phyloP scores from a whole-genome alignment of 2,888 invertebrate species.

The Dastarcus helophoroides region DNA sequence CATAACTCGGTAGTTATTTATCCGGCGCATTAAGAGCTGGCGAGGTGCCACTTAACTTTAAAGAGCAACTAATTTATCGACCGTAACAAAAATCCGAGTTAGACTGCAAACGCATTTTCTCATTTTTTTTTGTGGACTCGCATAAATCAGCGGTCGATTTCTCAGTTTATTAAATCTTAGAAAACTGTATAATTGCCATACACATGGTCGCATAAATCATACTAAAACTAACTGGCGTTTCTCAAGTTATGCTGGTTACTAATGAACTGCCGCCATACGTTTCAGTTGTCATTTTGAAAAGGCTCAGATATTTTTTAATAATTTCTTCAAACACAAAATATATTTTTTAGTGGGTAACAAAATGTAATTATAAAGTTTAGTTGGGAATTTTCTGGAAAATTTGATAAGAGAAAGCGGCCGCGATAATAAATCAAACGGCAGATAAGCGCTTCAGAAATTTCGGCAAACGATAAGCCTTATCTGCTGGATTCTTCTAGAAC shows the following conservation, averaged over 20 bases:
- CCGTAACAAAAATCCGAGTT: conserved; percentile 25
- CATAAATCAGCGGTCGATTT: conserved; percentile 34
- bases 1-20: conserved; percentile 21
- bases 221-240: conserved; percentile 29
- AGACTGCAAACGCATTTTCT: conserved; percentile 23
- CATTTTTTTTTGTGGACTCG: conserved; percentile 11
- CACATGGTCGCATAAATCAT: conserved; percentile 34
- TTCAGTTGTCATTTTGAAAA: too few species aligned
- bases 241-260: conserved; percentile 21
- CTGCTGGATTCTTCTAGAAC: too few species aligned
- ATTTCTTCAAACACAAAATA: too few species aligned
- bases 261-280: too few species aligned
- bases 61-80: conserved; percentile 27
- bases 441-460: too few species aligned
- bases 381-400: too few species aligned
- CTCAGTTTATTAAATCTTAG: conserved; percentile 37
- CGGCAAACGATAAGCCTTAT: too few species aligned
- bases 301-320: too few species aligned
- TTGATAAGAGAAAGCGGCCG: too few species aligned
- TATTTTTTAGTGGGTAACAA: too few species aligned
- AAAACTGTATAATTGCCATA: conserved; percentile 34
- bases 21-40: conserved; percentile 21
- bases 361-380: too few species aligned
- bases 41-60: conserved; percentile 22
- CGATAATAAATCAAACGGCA: too few species aligned